Percentiles rank a stretch among this genome's conserved stretches.
Evolutionary conservation across 2,113 vertebrate species (phyloP).

Genomic region (Pithys albifrons): DNA sequence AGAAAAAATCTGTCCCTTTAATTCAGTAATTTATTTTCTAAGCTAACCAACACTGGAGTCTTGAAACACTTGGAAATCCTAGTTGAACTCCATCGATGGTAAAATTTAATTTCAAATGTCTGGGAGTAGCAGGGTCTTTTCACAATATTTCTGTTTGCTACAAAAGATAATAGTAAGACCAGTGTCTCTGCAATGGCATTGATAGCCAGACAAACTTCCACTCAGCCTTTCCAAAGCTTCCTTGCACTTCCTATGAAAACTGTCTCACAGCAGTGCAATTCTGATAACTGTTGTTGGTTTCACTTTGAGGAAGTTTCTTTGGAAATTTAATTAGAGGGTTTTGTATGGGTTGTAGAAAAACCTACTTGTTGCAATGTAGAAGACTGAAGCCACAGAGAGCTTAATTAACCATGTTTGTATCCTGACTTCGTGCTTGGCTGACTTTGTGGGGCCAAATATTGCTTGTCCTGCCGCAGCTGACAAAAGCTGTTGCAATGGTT

Average conservation of each 20-base stretch:
- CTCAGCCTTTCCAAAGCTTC: neutral
- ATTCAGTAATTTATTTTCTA: neutral
- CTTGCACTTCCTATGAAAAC: neutral
- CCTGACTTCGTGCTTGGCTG: constrained; percentile 17
- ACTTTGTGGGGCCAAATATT: neutral
- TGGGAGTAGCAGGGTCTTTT: neutral
- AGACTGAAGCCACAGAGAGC: neutral
- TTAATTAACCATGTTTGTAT: neutral
- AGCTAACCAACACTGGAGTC: neutral
- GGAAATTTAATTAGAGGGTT: neutral
- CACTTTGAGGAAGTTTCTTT: neutral
- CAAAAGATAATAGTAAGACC: neutral
- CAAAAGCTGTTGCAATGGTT: neutral
- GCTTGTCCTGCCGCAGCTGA: constrained; percentile 2
- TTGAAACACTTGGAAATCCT: neutral
- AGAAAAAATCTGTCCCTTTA: neutral
- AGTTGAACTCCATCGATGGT: neutral
- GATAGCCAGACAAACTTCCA: neutral
- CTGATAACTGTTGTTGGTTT: neutral
- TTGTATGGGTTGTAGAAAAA: neutral
- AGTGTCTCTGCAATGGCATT: neutral
- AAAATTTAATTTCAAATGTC: neutral
- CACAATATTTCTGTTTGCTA: neutral
- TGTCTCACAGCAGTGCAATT: neutral
- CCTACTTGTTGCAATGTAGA: neutral